These are phyloP conservation scores for Brachypalpus laphriformis DNA, from an alignment of 2,888 invertebrate genomes.

Conservation along the genomic window DNA sequence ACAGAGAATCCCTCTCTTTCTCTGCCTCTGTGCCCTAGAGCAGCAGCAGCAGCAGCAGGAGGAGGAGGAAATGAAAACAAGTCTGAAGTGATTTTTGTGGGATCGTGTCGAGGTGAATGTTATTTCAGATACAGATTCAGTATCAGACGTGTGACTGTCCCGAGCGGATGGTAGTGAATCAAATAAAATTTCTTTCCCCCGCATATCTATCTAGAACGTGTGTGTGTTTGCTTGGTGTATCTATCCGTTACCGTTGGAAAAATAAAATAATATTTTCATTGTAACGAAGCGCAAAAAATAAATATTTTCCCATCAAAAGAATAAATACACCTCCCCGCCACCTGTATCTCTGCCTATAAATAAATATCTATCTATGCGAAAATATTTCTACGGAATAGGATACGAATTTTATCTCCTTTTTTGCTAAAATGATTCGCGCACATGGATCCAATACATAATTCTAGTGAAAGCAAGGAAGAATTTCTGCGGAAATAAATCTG, in stretches of 20 bases:
- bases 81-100: conserved; percentile 74
- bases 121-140: conserved; percentile 83
- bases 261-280: conserved; percentile 73
- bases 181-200: conserved; percentile 16
- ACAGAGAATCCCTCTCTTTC: conserved; percentile 52
- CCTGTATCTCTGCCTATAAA: conserved; percentile 23
- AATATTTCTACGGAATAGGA: conserved; percentile 13
- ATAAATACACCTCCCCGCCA: conserved; percentile 4
- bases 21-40: conserved; percentile 26
- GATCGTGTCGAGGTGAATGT: conserved; percentile 80
- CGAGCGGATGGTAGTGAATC: conserved; percentile 80
- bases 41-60: no score
- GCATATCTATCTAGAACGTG: conserved; percentile 46
- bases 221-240: conserved; percentile 48
- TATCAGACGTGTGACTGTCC: conserved; percentile 82
- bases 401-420: neutral
- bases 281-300: conserved; percentile 65
- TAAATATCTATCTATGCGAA: conserved; percentile 24
- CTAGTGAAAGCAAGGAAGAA: no score
- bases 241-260: conserved; percentile 68
- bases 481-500: neutral
- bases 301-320: conserved; percentile 58
- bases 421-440: neutral
- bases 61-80: conserved; percentile 74
- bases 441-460: conserved; percentile 30